Evolutionary conservation across 2,113 vertebrate species (phyloP), one percentile per base, ranked within the genome.

Genomic region (Sceloporus undulatus): DNA sequence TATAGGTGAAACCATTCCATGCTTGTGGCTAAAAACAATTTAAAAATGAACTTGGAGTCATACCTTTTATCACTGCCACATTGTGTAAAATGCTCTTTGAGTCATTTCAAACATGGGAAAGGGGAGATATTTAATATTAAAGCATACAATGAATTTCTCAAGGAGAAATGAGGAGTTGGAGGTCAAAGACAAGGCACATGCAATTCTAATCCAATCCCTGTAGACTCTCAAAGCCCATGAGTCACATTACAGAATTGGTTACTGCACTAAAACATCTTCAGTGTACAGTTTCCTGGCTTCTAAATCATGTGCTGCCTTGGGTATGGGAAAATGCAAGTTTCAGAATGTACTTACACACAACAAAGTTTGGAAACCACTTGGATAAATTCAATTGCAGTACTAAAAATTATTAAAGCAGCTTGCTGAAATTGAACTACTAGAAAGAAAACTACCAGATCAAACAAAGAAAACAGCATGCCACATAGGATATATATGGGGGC

Each of bases 241-340:
- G 48, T 79, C 76, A 19, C 29, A 79, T 79, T 56, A 56, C 23
- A 56, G n/a, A 80, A 79, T 11, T 54, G 68, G 42, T 71, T 9
- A 29, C 25, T 29, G 38, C 38, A n/a, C 16, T 80, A 27, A 73
- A 81, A 74, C 18, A 81, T n/a, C 59, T 62, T 73, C n/a, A 27
- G 29, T 40, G 10, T 56, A 19, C 78, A 74, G 78, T 87, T 62
- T 62, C 79, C 81, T 87, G 86, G 86, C 86, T 74, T 81, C 52
- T 23, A 79, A 81, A 81, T 62, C 79, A 81, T 21, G 9, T 73
- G 78, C 52, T 59, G 52, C 18, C 79, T 80, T 40, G 38, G 54
- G 86, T 81, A 87, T 87, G 86, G 77, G 86, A 87, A 87, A 81
- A 73, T 19, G 16, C 78, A 81, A 74, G 68, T 81, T 48, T 74